These are phyloP conservation scores for Aplidium turbinatum DNA, from an alignment of 23 tunicate species.

Conservation along the genomic window DNA sequence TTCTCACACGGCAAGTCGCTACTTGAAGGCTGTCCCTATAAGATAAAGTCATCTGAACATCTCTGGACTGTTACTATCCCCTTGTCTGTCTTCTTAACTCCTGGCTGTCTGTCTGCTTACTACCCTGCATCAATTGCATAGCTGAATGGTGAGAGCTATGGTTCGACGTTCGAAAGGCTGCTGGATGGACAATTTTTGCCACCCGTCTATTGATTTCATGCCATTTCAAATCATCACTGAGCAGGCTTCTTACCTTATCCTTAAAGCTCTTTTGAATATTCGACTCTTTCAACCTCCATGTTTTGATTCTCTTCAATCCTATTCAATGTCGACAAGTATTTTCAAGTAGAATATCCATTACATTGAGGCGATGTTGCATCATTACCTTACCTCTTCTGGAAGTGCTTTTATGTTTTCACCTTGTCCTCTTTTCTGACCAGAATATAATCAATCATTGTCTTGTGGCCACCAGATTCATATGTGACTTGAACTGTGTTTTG, in stretches of 20 bases:
- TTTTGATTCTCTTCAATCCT: not conserved
- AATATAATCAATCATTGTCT: constrained; percentile 6
- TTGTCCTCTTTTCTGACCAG: constrained; percentile 5
- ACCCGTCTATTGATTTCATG: not conserved
- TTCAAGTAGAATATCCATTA: not conserved
- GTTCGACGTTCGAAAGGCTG: no score
- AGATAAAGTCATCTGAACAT: no score
- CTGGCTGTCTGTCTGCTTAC: no score
- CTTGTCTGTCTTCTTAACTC: no score
- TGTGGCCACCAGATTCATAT: constrained; percentile 15
- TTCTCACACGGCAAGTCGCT: no score
- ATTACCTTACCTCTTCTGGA: not conserved
- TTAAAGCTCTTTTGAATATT: not conserved
- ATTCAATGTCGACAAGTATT: not conserved
- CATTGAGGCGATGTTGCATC: constrained; percentile 1
- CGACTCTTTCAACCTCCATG: not conserved
- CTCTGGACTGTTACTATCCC: no score
- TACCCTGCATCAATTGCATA: no score
- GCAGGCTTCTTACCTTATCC: constrained; percentile 3
- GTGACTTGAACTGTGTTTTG: not conserved
- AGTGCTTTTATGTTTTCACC: not conserved
- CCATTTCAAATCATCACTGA: constrained; percentile 7
- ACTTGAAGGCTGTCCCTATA: no score
- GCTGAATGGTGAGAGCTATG: no score
- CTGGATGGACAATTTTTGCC: constrained; percentile 20